A percentile compares a stretch with the other conserved stretches of the same genome.
phyloP scores from a whole-genome alignment of 2,113 vertebrate genomes.

The Alosa alosa region DNA sequence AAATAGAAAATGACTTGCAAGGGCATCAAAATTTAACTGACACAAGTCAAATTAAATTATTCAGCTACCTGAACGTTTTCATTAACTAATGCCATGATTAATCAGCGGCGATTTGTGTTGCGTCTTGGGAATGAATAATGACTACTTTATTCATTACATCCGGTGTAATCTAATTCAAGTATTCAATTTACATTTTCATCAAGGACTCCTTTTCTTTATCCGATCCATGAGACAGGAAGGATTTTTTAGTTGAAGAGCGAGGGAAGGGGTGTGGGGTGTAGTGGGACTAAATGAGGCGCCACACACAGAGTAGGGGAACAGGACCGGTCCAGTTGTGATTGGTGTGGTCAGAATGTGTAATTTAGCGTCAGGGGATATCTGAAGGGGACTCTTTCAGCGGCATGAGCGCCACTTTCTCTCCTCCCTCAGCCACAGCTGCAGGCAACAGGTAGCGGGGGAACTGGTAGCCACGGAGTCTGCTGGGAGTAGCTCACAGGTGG shows the following conservation, averaged over 20 bases:
- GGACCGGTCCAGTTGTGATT: neutral
- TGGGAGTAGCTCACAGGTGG: conserved; percentile 29
- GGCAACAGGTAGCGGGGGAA: neutral
- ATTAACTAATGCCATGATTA: conserved; percentile 30
- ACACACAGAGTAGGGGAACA: neutral
- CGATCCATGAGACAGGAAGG: neutral
- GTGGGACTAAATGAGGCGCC: neutral
- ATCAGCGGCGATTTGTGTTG: neutral
- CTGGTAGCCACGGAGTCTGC: neutral
- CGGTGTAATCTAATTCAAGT: neutral
- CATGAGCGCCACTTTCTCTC: neutral
- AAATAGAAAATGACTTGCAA: neutral
- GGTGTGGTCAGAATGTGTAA: conserved; percentile 34
- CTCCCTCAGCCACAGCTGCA: neutral
- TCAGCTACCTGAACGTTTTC: neutral
- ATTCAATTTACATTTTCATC: conserved; percentile 7
- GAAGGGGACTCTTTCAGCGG: neutral
- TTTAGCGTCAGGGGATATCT: conserved; percentile 28
- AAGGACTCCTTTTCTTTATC: neutral
- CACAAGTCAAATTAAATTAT: neutral
- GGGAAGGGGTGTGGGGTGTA: neutral
- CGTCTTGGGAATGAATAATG: neutral
- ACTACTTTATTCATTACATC: neutral
- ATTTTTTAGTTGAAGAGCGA: neutral
- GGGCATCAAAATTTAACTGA: neutral